Evolutionary conservation across 37 sponge, comb jelly and placozoan species (phyloP).

Genomic region (Ephydatia muelleri): DNA sequence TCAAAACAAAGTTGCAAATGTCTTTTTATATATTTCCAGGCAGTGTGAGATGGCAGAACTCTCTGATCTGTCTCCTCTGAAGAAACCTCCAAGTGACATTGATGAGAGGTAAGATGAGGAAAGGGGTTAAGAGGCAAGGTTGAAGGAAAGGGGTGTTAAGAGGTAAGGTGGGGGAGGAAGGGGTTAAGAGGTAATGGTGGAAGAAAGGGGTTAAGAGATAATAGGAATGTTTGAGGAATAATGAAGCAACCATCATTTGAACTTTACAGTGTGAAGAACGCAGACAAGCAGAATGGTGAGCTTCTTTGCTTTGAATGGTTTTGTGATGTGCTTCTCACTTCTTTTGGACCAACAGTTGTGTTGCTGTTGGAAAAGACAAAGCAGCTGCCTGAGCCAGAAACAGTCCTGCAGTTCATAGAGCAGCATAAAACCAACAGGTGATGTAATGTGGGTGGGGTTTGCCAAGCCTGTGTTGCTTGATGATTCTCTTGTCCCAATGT

Average conservation of each 20-base stretch:
- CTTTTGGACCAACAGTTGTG: background rate
- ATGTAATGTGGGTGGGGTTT: too few relatives aligned
- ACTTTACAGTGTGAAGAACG: background rate
- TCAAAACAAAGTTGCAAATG: background rate
- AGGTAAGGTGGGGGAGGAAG: background rate
- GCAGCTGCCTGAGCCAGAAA: constrained; percentile 21
- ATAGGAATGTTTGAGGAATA: background rate
- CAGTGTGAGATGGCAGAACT: constrained; percentile 12
- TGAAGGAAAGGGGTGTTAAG: background rate
- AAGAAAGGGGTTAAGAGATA: background rate
- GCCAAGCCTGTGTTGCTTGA: too few relatives aligned
- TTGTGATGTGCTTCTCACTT: background rate
- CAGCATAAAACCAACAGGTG: constrained; percentile 35
- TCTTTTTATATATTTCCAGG: background rate
- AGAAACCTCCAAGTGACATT: constrained; percentile 2
- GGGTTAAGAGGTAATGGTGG: background rate
- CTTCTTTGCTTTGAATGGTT: too few relatives aligned
- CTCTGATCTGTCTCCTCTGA: constrained; percentile 30
- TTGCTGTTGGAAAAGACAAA: constrained; percentile 8
- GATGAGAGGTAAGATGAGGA: constrained; percentile 1
- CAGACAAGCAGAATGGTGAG: background rate
- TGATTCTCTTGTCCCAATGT: too few relatives aligned
- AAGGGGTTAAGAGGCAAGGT: background rate
- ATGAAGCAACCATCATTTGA: background rate
- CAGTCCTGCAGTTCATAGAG: constrained; percentile 16